A percentile compares a stretch with the other conserved stretches of the same genome.
Evolutionary conservation across 2,888 invertebrate species (phyloP).

Genomic region (Tetheella fluctuosa): DNA sequence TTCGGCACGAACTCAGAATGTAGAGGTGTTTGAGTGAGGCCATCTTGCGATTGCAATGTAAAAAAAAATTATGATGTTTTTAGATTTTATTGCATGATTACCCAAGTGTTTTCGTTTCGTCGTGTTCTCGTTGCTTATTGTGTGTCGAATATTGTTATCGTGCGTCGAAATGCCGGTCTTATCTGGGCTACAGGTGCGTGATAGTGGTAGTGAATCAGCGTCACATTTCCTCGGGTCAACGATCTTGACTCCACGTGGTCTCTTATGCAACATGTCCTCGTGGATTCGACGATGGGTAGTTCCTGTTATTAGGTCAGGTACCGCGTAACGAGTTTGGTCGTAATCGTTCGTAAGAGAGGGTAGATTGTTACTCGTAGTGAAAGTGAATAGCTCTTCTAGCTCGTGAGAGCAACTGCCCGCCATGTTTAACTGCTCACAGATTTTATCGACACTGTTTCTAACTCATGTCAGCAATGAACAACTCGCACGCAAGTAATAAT

Average conservation of each 20-base stretch:
- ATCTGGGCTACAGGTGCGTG: constrained; percentile 63
- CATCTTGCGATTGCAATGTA: constrained; percentile 43
- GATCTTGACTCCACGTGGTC: constrained; percentile 70
- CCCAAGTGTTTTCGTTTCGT: constrained; percentile 45
- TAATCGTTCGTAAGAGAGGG: constrained; percentile 31
- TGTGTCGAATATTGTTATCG: constrained; percentile 58
- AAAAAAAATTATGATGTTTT: constrained; percentile 35
- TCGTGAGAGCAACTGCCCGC: constrained; percentile 47
- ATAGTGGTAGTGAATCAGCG: constrained; percentile 67
- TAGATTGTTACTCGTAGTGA: constrained; percentile 52
- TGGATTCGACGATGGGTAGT: constrained; percentile 45
- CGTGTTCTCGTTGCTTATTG: constrained; percentile 34
- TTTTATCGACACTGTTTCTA: constrained; percentile 57
- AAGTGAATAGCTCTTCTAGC: constrained; percentile 54
- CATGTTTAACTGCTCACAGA: constrained; percentile 45
- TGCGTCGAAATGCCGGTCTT: constrained; percentile 52
- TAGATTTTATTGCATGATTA: constrained; percentile 35
- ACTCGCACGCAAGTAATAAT: constrained; percentile 56
- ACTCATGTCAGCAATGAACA: constrained; percentile 56
- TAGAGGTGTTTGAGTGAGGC: constrained; percentile 69
- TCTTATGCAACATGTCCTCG: constrained; percentile 61
- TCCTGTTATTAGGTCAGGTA: constrained; percentile 44
- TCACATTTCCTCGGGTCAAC: constrained; percentile 67
- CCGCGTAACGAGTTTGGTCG: constrained; percentile 30
- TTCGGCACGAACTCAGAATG: constrained; percentile 58